Evolutionary conservation across 2,888 invertebrate genomes (phyloP).

Genomic region (Drosophila anomalipes): DNA sequence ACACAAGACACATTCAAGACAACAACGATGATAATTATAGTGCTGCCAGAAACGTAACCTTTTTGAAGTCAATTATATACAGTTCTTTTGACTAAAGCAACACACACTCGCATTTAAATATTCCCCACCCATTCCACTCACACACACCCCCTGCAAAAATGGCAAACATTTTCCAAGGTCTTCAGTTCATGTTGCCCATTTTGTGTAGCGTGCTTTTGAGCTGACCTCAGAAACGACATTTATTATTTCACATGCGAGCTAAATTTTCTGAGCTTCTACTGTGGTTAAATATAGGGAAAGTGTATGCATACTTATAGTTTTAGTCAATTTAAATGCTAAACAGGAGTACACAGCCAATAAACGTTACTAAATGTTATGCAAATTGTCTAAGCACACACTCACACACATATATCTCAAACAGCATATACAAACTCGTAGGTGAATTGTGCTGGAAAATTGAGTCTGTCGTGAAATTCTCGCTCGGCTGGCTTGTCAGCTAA

Average conservation of each 20-base stretch:
- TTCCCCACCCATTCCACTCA: neutral
- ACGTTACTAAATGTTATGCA: slow-evolving; percentile 60
- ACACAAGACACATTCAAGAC: neutral
- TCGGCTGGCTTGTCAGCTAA: slow-evolving; percentile 26
- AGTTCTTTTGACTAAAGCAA: neutral
- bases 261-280: neutral
- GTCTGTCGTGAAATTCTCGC: slow-evolving; percentile 3
- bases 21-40: neutral
- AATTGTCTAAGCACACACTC: slow-evolving; percentile 40
- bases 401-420: neutral
- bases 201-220: slow-evolving; percentile 24
- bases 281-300: neutral
- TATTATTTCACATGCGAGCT: slow-evolving; percentile 25
- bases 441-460: slow-evolving; percentile 14
- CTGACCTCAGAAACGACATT: slow-evolving; percentile 28
- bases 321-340: slow-evolving; percentile 62
- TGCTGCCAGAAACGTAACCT: neutral
- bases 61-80: neutral
- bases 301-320: slow-evolving; percentile 15
- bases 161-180: slow-evolving; percentile 6
- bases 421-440: slow-evolving; percentile 4
- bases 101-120: neutral
- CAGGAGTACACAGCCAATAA: slow-evolving; percentile 53
- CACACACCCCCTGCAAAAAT: neutral
- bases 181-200: slow-evolving; percentile 19